Evolutionary conservation across 2,888 invertebrate genomes (phyloP), one percentile per base, ranked within the genome.

Genomic region (Tineola bisselliella): DNA sequence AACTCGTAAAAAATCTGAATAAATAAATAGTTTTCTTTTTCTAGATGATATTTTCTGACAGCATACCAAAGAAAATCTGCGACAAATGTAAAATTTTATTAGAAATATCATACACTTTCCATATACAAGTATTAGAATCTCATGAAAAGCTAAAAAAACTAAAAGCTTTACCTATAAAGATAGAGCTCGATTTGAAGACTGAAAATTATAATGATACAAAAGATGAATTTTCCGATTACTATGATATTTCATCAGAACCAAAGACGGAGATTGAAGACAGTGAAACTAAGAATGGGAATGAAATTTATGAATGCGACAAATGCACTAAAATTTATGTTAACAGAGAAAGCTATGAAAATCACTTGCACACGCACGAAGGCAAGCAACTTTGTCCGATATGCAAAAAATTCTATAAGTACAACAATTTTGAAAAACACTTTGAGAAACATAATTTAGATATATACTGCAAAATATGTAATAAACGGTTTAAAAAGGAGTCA

Each of bases 11-110:
- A n/a, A n/a, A n/a, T n/a, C n/a, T n/a, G n/a, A n/a, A n/a, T n/a
- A n/a, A n/a, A n/a, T n/a, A 25, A 25, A 25, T 25, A 25, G 25
- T 25, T 25, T 25, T 25, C 6, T 25, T 15, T 60, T 61, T 63
- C 59, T 68, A 88, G 88, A 72, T 83, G 1, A 66, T 69, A 12
- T 69, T 72, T 65, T 84, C 84, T 44, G 91, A 91, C 76, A 88
- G 88, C 44, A 70, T 91, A 61, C 91, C 91, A 0, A 89, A 90
- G 67, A 83, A 83, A 61, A 77, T 91, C 58, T 92, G 91, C 67
- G 67, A 76, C 63, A 74, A 79, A 8, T 92, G 91, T 71, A 79
- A 84, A 0, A 77, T 78, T 62, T 76, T 80, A 61, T 76, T 90
- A 13, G 75, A 88, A 61, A 74, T 82, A 8, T 74, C 88, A 10